Conservation (phyloP, 2,888 invertebrate genomes). For the Atethmia centrago region DNA sequence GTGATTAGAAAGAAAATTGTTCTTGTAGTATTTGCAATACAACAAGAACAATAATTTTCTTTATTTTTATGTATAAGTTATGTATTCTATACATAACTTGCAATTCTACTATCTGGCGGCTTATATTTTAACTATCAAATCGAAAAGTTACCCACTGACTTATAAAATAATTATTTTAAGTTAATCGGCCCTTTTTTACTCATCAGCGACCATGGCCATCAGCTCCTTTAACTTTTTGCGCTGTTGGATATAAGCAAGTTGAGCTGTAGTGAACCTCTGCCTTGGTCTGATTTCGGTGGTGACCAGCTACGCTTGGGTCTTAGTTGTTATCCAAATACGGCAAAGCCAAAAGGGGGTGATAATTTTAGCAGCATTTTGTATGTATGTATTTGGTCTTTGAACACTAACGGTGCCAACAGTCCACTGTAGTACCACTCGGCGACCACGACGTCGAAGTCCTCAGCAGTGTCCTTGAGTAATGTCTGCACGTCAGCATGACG, state of each 20-base stretch:
- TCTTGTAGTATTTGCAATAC: neutral
- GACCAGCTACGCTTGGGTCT: neutral
- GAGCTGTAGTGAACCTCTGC: neutral
- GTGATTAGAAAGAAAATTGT: conserved; percentile 8
- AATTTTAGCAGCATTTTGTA: no score
- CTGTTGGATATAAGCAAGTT: neutral
- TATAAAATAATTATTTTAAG: neutral
- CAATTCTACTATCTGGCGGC: neutral
- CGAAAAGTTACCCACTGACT: neutral
- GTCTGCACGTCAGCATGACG: conserved; percentile 71
- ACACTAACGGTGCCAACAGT: conserved; percentile 79
- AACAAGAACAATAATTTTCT: no score
- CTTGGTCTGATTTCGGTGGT: neutral
- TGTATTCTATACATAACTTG: no score
- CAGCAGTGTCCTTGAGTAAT: conserved; percentile 68
- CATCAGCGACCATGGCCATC: no score
- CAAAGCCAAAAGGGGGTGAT: no score
- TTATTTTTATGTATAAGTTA: no score
- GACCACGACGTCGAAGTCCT: conserved; percentile 73
- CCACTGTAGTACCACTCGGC: conserved; percentile 79
- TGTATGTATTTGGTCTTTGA: neutral
- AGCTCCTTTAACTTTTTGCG: no score
- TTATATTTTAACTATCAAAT: neutral
- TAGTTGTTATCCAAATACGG: neutral
- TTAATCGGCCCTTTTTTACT: no score